Evolutionary conservation across 2,797 vertebrate species (phyloP).

Genomic region (Artibeus jamaicensis): DNA sequence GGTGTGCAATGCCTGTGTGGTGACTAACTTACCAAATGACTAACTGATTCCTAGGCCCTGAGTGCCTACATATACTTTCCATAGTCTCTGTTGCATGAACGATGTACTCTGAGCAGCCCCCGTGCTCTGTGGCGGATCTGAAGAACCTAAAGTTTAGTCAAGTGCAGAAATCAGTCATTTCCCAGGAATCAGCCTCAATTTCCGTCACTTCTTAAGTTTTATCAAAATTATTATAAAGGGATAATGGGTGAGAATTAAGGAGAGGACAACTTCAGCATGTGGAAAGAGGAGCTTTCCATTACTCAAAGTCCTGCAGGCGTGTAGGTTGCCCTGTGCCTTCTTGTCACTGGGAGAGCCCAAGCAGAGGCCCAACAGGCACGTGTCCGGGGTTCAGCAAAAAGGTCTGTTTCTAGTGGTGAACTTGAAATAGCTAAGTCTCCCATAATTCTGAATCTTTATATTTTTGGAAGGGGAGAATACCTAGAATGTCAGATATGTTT

Average conservation of each 20-base stretch:
- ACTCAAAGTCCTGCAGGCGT: background rate
- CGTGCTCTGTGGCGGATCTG: background rate
- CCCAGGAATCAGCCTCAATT: background rate
- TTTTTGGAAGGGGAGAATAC: background rate
- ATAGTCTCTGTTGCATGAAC: background rate
- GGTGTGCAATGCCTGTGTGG: background rate
- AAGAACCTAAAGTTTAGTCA: background rate
- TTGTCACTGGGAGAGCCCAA: background rate
- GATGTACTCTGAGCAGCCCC: background rate
- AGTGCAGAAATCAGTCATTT: background rate
- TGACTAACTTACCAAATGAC: background rate
- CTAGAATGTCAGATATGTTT: background rate
- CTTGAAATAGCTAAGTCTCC: background rate
- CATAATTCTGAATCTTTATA: background rate
- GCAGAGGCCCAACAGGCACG: background rate
- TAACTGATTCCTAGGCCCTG: background rate
- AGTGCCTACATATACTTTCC: accelerated
- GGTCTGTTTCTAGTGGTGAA: background rate
- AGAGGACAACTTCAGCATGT: background rate
- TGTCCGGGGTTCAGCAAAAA: background rate
- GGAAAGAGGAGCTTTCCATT: background rate
- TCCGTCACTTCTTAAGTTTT: background rate
- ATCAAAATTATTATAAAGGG: background rate
- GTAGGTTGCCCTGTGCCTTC: background rate
- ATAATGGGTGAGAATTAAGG: background rate